Percentiles rank a stretch among this genome's conserved stretches.
Conservation (phyloP, 2,797 vertebrate species). For the Lepus townsendii region DNA sequence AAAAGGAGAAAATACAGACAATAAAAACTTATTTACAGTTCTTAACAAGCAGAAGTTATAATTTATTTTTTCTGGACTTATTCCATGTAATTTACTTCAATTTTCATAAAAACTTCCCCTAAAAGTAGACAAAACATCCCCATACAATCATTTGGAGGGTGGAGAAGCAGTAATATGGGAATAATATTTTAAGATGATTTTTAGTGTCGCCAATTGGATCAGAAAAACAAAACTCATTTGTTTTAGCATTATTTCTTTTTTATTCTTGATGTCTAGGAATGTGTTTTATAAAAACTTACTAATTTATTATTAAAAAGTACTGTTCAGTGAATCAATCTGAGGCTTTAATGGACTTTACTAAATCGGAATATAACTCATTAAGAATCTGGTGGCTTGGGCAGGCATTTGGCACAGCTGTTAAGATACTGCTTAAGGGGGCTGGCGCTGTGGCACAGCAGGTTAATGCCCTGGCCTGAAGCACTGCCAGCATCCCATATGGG, state of each 20-base stretch:
- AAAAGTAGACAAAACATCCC: background rate
- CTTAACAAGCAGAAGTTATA: constrained; percentile 41
- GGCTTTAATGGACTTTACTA: background rate
- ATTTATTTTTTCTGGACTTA: constrained; percentile 51
- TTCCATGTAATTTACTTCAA: constrained; percentile 17
- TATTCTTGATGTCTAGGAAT: background rate
- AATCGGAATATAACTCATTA: background rate
- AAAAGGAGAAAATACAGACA: constrained; percentile 17
- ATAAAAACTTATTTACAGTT: background rate
- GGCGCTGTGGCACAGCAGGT: too few species aligned
- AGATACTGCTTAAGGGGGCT: too few species aligned
- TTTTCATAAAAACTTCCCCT: constrained; percentile 39
- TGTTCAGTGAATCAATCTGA: background rate
- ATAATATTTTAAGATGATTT: constrained; percentile 24
- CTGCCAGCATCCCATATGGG: too few species aligned
- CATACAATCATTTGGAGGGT: constrained; percentile 16
- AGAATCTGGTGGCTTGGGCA: background rate
- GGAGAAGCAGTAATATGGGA: background rate
- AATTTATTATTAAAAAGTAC: constrained; percentile 31
- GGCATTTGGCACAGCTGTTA: too few species aligned
- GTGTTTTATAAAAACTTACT: constrained; percentile 21
- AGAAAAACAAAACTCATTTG: constrained; percentile 32
- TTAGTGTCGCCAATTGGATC: background rate
- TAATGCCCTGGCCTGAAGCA: too few species aligned
- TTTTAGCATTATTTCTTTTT: constrained; percentile 49